A percentile compares a stretch with the other conserved stretches of the same genome.
Evolutionary conservation across 2,113 vertebrate species (phyloP).

Genomic region (Gymnorhina tibicen): DNA sequence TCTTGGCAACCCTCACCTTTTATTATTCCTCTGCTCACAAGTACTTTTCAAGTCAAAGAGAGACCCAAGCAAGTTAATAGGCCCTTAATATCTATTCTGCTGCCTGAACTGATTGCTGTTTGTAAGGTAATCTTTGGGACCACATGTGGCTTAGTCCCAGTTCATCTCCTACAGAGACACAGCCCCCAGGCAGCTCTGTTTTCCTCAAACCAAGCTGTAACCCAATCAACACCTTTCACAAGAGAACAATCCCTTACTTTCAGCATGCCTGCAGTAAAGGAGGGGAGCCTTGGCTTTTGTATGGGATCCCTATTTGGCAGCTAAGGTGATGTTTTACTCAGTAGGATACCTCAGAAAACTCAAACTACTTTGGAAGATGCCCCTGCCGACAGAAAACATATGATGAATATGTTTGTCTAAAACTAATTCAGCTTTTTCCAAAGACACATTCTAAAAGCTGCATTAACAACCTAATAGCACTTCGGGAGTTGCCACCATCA

Average conservation of each 20-base stretch:
- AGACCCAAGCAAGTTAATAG: constrained; percentile 70
- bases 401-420: constrained; percentile 60
- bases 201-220: constrained; percentile 72
- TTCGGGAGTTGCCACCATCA: background rate
- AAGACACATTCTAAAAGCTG: background rate
- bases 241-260: constrained; percentile 64
- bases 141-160: constrained; percentile 60
- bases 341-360: constrained; percentile 24
- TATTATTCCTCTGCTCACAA: constrained; percentile 57
- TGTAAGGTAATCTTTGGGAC: constrained; percentile 68
- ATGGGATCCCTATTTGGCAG: constrained; percentile 62
- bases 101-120: constrained; percentile 69
- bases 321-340: constrained; percentile 60
- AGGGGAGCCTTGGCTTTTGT: constrained; percentile 54
- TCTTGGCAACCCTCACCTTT: constrained; percentile 70
- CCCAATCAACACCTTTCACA: constrained; percentile 70
- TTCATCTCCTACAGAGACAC: constrained; percentile 71
- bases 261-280: background rate
- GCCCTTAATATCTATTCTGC: constrained; percentile 44
- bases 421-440: constrained; percentile 36
- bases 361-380: constrained; percentile 35
- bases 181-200: constrained; percentile 76
- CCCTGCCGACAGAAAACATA: constrained; percentile 22
- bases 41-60: constrained; percentile 65
- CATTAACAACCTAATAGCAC: constrained; percentile 6